Percentiles rank a stretch among this genome's conserved stretches.
Evolutionary conservation across 1,140 invertebrate species (phyloP).

Genomic region (Tenebrio molitor): DNA sequence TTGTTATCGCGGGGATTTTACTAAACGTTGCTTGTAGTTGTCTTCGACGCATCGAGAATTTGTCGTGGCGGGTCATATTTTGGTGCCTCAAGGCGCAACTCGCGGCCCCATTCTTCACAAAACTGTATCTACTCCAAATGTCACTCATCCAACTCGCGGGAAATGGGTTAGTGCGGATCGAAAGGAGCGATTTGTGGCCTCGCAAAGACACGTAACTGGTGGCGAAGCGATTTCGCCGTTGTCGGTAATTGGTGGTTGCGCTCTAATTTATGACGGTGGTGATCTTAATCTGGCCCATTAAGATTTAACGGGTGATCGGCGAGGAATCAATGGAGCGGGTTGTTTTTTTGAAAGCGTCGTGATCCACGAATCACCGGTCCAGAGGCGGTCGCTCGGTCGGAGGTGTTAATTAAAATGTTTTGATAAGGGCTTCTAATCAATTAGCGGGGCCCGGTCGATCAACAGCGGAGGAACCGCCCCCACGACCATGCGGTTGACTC

Average conservation of each 20-base stretch:
- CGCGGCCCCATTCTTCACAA: too few species aligned
- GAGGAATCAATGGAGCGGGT: too few species aligned
- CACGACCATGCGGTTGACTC: conserved; percentile 7
- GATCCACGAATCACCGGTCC: conserved; percentile 1
- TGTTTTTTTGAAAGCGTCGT: too few species aligned
- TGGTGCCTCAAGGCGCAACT: too few species aligned
- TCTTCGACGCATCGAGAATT: background rate
- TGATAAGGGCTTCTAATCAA: conserved; percentile 20
- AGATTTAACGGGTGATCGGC: background rate
- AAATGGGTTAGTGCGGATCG: too few species aligned
- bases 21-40: conserved; percentile 1
- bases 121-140: too few species aligned
- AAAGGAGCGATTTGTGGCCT: too few species aligned
- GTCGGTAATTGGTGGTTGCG: background rate
- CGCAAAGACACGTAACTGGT: too few species aligned
- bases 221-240: too few species aligned
- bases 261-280: background rate
- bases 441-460: conserved; percentile 7
- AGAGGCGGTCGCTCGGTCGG: background rate
- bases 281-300: background rate
- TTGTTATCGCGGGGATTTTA: conserved; percentile 1
- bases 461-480: conserved; percentile 23
- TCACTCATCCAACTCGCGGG: too few species aligned
- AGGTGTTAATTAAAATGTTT: conserved; percentile 17
- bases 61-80: too few species aligned